Percentiles rank a stretch among this genome's conserved stretches.
These are phyloP conservation scores for Albula goreensis DNA, from an alignment of 2,113 vertebrate genomes.

Conservation along the genomic window DNA sequence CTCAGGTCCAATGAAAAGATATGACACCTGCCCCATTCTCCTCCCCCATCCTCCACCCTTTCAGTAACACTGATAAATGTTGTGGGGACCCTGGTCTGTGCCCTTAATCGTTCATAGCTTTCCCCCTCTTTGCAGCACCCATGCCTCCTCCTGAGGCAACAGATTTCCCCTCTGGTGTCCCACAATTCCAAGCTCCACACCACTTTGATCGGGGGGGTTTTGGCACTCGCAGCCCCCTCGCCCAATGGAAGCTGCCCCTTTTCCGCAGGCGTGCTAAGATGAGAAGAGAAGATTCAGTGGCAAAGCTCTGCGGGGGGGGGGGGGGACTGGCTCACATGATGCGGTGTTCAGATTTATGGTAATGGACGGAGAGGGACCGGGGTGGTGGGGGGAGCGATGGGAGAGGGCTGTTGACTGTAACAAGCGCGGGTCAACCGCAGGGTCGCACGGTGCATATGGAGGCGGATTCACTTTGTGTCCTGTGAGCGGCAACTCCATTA, in stretches of 20 bases:
- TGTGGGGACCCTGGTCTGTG: no score
- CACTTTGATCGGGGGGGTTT: not conserved
- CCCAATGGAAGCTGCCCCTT: no score
- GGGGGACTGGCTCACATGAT: not conserved
- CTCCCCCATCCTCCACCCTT: no score
- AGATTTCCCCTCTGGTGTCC: not conserved
- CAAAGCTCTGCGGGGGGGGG: no score
- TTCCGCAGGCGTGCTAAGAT: not conserved
- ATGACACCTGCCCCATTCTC: no score
- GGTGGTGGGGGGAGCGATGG: no score
- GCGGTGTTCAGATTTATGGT: not conserved
- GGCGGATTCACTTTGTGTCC: constrained; percentile 68
- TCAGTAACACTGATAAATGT: no score
- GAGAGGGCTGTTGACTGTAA: not conserved
- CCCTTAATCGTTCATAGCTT: no score
- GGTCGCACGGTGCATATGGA: constrained; percentile 59
- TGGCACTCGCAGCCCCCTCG: not conserved
- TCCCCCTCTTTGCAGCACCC: no score
- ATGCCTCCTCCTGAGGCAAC: not conserved
- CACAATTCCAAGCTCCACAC: not conserved
- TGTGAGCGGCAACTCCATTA: constrained; percentile 70
- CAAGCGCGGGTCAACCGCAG: constrained; percentile 6
- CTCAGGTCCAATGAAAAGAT: no score
- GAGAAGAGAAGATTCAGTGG: not conserved
- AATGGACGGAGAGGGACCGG: not conserved